Conservation (phyloP, 2,888 invertebrate genomes). For the Bibio marci region DNA sequence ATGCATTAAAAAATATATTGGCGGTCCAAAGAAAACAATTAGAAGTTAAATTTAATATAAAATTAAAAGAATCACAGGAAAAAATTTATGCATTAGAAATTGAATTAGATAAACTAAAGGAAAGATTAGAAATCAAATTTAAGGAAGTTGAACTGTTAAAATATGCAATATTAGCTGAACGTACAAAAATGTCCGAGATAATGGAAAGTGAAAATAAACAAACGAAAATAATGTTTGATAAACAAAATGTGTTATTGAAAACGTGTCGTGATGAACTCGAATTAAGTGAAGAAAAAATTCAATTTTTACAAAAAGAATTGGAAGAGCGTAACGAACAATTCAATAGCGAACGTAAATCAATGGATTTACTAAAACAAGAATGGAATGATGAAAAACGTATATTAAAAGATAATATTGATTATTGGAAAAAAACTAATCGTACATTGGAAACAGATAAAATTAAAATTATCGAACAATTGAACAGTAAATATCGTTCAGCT, state of each 20-base stretch:
- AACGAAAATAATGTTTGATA: constrained; percentile 3
- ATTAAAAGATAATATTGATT: constrained; percentile 26
- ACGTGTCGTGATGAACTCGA: constrained; percentile 20
- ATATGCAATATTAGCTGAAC: constrained; percentile 25
- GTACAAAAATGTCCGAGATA: constrained; percentile 21
- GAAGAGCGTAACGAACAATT: constrained; percentile 23
- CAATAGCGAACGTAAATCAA: constrained; percentile 30
- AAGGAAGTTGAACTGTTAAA: constrained; percentile 25
- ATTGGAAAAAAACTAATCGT: constrained; percentile 31
- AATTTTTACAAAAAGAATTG: constrained; percentile 18
- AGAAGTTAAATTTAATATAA: constrained; percentile 30
- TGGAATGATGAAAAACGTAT: constrained; percentile 33
- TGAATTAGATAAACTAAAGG: constrained; percentile 20
- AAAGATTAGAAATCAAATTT: constrained; percentile 18
- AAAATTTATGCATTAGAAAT: constrained; percentile 16
- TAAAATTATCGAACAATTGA: constrained; percentile 31
- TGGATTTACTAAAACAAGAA: constrained; percentile 29
- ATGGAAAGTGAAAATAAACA: constrained; percentile 17
- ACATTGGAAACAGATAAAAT: constrained; percentile 29
- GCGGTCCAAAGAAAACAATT: constrained; percentile 40
- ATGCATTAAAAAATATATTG: constrained; percentile 48
- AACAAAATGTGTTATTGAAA: background rate
- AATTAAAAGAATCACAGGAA: constrained; percentile 26
- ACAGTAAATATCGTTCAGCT: constrained; percentile 42
- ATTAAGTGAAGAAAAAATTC: constrained; percentile 30